A percentile compares a stretch with the other conserved stretches of the same genome.
Conservation (phyloP, 2,797 vertebrate genomes). For the Triplophysa bombifrons region DNA sequence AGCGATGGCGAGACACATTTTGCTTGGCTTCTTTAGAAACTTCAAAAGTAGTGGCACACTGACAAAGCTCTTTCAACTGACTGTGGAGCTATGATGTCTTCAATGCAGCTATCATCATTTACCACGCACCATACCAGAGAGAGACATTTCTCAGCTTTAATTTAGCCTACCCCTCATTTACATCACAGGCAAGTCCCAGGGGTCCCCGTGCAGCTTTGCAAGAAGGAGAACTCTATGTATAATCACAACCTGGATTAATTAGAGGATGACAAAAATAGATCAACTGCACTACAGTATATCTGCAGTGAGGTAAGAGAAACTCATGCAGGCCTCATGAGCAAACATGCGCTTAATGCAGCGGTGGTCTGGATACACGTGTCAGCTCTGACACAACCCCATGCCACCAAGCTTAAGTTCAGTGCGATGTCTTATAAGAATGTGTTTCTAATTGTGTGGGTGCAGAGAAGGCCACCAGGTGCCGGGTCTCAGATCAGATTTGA, state of each 20-base stretch:
- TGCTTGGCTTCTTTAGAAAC: not conserved
- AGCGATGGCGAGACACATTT: not conserved
- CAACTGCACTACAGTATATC: not conserved
- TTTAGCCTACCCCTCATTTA: not conserved
- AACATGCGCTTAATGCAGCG: not conserved
- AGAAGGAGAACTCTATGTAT: not conserved
- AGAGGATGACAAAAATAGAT: not conserved
- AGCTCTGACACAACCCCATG: slow-evolving; percentile 6
- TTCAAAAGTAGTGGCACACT: not conserved
- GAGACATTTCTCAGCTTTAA: not conserved
- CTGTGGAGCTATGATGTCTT: not conserved
- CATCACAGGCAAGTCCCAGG: not conserved
- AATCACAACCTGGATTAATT: not conserved
- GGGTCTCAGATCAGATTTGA: slow-evolving; percentile 37
- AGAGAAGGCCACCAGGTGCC: slow-evolving; percentile 22
- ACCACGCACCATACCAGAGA: not conserved
- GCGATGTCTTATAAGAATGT: slow-evolving; percentile 16
- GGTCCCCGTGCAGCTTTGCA: not conserved
- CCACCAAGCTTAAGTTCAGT: not conserved
- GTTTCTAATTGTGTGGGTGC: slow-evolving; percentile 40
- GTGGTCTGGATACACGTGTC: slow-evolving; percentile 2
- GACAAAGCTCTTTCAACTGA: not conserved
- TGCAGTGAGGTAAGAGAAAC: not conserved
- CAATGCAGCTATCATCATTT: not conserved
- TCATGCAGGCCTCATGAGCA: not conserved